Evolutionary conservation across 2,113 vertebrate genomes (phyloP).

Genomic region (Microcebus jonahi): DNA sequence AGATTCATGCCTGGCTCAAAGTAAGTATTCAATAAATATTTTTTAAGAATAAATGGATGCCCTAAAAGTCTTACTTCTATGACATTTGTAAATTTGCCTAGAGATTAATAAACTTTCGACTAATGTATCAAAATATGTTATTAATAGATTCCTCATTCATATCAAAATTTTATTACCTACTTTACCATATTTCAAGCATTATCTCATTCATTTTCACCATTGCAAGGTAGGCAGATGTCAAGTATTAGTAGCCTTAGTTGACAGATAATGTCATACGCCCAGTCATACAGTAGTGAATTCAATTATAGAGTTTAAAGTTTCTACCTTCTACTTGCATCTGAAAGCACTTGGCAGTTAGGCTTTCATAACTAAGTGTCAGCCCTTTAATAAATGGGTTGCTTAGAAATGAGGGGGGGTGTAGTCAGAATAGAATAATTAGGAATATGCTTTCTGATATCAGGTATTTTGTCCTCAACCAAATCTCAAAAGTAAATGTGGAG

Average conservation of each 20-base stretch:
- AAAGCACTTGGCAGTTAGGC: constrained; percentile 1
- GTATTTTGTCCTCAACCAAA: constrained; percentile 9
- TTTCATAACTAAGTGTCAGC: not conserved
- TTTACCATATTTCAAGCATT: constrained; percentile 43
- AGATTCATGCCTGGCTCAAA: not conserved
- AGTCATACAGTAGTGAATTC: not conserved
- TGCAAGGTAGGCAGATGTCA: constrained; percentile 31
- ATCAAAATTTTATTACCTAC: not conserved
- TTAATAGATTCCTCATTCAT: constrained; percentile 15
- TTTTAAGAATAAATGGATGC: not conserved
- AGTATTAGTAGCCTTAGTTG: not conserved
- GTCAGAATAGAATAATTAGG: constrained; percentile 9
- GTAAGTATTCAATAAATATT: not conserved
- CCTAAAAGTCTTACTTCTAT: constrained; percentile 5
- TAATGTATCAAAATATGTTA: constrained; percentile 5
- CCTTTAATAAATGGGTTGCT: constrained; percentile 42
- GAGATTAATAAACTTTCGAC: not conserved
- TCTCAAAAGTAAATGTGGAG: constrained; percentile 28
- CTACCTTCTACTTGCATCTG: not conserved
- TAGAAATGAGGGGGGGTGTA: not conserved
- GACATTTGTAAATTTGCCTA: constrained; percentile 41
- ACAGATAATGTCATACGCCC: not conserved
- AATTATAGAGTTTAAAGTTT: constrained; percentile 22
- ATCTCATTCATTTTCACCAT: constrained; percentile 40
- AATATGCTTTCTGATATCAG: not conserved